Evolutionary conservation across 2,113 vertebrate genomes (phyloP).

Genomic region (Arizona elegans): DNA sequence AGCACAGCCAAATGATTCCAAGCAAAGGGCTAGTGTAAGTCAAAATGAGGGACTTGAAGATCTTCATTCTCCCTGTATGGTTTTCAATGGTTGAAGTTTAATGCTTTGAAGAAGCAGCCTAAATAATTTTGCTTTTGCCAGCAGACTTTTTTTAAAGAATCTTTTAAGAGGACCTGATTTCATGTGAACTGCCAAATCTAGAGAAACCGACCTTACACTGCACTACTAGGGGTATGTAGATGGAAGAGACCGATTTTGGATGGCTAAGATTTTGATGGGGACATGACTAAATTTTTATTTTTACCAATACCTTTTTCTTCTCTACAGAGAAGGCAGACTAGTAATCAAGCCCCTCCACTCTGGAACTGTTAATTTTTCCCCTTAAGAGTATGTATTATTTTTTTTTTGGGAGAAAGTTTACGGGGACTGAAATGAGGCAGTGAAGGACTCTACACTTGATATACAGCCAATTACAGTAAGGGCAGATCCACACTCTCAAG

Average conservation of each 20-base stretch:
- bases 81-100: background rate
- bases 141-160: background rate
- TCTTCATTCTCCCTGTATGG: background rate
- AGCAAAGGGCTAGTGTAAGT: conserved; percentile 28
- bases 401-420: background rate
- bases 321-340: conserved; percentile 37
- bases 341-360: background rate
- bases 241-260: conserved; percentile 25
- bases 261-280: conserved; percentile 25
- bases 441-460: conserved; percentile 47
- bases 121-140: background rate
- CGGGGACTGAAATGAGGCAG: conserved; percentile 37
- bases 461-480: conserved; percentile 35
- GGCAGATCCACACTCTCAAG: conserved; percentile 34
- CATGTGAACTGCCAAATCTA: conserved; percentile 47
- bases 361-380: background rate
- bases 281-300: background rate
- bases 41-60: background rate
- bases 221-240: background rate
- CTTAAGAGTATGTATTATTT: conserved; percentile 11
- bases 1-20: conserved; percentile 11
- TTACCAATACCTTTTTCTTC: conserved; percentile 6
- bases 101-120: background rate
- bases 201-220: background rate
- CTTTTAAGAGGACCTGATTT: conserved; percentile 23